Percentiles rank a stretch among this genome's conserved stretches.
These are phyloP conservation scores for Tenodera sinensis DNA, from an alignment of 2,888 invertebrate genomes.

Conservation along the genomic window DNA sequence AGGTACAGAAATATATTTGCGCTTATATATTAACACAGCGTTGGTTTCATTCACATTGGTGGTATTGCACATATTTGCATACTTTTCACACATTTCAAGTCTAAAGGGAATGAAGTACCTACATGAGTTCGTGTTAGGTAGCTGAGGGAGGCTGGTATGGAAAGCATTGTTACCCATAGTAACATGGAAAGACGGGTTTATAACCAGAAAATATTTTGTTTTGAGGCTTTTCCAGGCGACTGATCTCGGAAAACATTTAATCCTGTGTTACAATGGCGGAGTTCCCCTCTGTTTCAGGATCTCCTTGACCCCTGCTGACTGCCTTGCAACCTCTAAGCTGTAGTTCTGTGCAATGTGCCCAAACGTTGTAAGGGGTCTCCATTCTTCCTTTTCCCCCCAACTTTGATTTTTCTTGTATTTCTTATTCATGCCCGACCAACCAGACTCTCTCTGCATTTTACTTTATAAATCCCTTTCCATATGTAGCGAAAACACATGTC, in stretches of 20 bases:
- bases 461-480: neutral
- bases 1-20: no score
- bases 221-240: constrained; percentile 6
- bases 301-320: neutral
- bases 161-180: neutral
- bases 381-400: neutral
- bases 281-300: neutral
- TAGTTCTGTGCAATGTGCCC: neutral
- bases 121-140: neutral
- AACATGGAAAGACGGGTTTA: neutral
- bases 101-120: neutral
- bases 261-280: neutral
- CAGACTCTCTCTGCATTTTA: neutral
- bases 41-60: neutral
- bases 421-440: neutral
- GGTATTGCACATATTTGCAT: constrained; percentile 8
- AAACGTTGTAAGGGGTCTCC: neutral
- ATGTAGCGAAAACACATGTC: neutral
- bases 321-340: neutral
- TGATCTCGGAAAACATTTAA: constrained; percentile 3
- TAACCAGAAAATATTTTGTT: neutral
- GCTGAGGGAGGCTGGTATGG: neutral
- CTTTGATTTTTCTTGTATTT: neutral
- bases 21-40: no score
- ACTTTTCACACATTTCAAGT: neutral